These are phyloP conservation scores for Drosophila recens DNA, from an alignment of 2,888 invertebrate species.

Conservation along the genomic window DNA sequence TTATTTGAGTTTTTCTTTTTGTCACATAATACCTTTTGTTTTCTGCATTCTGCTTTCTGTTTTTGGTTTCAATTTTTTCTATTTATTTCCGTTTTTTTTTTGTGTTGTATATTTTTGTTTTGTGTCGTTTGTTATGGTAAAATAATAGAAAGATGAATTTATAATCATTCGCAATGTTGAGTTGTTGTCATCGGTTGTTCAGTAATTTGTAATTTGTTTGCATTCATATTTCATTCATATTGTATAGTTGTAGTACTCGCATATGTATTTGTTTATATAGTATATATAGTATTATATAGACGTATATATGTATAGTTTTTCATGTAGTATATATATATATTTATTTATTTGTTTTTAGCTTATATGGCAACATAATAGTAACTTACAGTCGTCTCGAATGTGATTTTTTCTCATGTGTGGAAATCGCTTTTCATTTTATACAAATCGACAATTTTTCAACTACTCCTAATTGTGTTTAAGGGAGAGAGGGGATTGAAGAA, in stretches of 20 bases:
- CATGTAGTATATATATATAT: slow-evolving; percentile 41
- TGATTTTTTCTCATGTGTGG: slow-evolving; percentile 33
- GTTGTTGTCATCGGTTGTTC: slow-evolving; percentile 9
- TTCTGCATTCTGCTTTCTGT: slow-evolving; percentile 12
- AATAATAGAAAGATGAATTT: slow-evolving; percentile 21
- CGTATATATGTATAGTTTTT: slow-evolving; percentile 34
- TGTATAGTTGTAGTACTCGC: slow-evolving; percentile 20
- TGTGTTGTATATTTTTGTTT: too few species aligned
- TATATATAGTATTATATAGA: slow-evolving; percentile 42
- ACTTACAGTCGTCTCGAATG: slow-evolving; percentile 72
- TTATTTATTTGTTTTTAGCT: slow-evolving; percentile 42
- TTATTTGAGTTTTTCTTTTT: slow-evolving; percentile 23
- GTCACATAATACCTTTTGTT: slow-evolving; percentile 55
- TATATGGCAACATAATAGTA: slow-evolving; percentile 78
- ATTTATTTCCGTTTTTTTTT: slow-evolving; percentile 10
- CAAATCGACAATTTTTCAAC: slow-evolving; percentile 66
- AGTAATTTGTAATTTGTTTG: slow-evolving; percentile 23
- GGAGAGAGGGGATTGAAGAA: not conserved
- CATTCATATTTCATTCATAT: slow-evolving; percentile 11
- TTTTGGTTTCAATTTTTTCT: slow-evolving; percentile 25
- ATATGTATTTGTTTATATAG: slow-evolving; percentile 25
- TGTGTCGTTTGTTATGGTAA: slow-evolving; percentile 26
- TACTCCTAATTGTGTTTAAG: slow-evolving; percentile 44
- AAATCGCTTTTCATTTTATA: slow-evolving; percentile 53
- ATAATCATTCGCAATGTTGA: slow-evolving; percentile 27